A percentile compares a stretch with the other conserved stretches of the same genome.
These are phyloP conservation scores for Latrodectus hesperus DNA, from an alignment of 2,888 invertebrate species.

Conservation along the genomic window DNA sequence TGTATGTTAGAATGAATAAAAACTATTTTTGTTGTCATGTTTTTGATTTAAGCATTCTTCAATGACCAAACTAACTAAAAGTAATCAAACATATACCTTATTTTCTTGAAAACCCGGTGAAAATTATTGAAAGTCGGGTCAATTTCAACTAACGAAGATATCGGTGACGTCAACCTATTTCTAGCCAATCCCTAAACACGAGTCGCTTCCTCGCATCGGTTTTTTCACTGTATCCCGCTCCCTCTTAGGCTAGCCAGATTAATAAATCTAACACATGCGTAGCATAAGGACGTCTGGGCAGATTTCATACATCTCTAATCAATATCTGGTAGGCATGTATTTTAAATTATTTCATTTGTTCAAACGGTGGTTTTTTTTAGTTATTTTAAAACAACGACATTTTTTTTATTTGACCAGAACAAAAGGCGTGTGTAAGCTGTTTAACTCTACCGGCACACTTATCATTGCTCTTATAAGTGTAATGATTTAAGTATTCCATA, in stretches of 20 bases:
- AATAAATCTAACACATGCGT: constrained; percentile 56
- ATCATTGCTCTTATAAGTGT: too few relatives aligned
- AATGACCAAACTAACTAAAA: too few relatives aligned
- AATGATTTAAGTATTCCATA: too few relatives aligned
- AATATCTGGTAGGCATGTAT: constrained; percentile 31
- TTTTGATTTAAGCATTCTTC: too few relatives aligned
- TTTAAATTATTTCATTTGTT: not conserved
- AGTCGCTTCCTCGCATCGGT: constrained; percentile 45
- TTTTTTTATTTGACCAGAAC: too few relatives aligned
- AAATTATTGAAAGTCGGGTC: constrained; percentile 2
- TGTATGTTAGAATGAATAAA: not conserved
- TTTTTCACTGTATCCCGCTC: constrained; percentile 15
- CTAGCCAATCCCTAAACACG: constrained; percentile 39
- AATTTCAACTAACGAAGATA: constrained; percentile 15
- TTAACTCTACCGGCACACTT: too few relatives aligned
- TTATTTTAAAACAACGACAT: too few relatives aligned
- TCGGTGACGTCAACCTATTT: constrained; percentile 49
- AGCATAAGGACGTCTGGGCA: constrained; percentile 14
- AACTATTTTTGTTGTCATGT: not conserved
- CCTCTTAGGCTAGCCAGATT: not conserved
- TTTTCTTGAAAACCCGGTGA: not conserved
- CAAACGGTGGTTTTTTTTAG: too few relatives aligned
- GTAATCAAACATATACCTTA: not conserved
- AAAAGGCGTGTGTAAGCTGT: too few relatives aligned
- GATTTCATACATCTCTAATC: constrained; percentile 8